A percentile compares a stretch with the other conserved stretches of the same genome.
These are phyloP conservation scores for Falco biarmicus DNA, from an alignment of 2,797 vertebrate genomes.

Conservation along the genomic window DNA sequence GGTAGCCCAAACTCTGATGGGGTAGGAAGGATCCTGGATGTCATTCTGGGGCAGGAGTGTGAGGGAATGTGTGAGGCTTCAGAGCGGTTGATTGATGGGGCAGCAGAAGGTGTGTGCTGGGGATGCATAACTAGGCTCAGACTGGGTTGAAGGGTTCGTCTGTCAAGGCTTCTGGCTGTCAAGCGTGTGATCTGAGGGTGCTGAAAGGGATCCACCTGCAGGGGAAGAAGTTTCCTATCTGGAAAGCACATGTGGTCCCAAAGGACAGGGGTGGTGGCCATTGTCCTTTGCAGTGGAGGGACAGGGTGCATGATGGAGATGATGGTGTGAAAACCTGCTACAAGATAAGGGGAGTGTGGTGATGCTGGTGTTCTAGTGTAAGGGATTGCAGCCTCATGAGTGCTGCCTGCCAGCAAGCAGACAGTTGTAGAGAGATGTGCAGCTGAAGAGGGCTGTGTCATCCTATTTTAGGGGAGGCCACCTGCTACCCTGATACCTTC, in stretches of 20 bases:
- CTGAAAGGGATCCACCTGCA: neutral
- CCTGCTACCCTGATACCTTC: neutral
- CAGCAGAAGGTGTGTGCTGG: rapidly evolving
- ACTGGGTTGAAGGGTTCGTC: neutral
- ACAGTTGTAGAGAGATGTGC: neutral
- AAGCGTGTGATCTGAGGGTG: neutral
- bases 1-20: neutral
- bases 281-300: neutral
- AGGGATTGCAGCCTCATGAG: neutral
- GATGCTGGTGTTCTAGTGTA: neutral
- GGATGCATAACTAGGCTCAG: rapidly evolving
- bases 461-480: neutral
- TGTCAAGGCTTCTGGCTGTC: neutral
- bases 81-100: neutral
- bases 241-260: rapidly evolving
- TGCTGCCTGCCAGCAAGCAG: neutral
- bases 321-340: neutral
- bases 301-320: neutral
- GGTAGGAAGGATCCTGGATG: neutral
- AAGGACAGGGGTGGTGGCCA: neutral
- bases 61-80: neutral
- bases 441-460: neutral
- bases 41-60: neutral
- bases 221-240: neutral
- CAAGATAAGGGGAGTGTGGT: neutral